Conservation (phyloP, 2,113 vertebrate species). For the Colistium nudipinnis region DNA sequence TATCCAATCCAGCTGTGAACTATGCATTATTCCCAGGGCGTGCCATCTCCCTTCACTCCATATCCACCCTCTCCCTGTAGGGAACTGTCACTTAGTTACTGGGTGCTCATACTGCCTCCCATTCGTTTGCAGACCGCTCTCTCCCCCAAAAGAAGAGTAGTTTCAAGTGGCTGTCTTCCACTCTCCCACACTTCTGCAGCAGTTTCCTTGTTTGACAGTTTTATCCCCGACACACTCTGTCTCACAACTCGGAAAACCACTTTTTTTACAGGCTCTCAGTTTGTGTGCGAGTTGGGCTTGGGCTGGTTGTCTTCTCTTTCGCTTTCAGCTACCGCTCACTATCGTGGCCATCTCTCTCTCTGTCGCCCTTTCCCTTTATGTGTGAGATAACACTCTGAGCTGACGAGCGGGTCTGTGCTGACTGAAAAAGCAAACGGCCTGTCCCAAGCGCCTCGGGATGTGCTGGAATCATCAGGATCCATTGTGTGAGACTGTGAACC, state of each 20-base stretch:
- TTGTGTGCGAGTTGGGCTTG: slow-evolving; percentile 46
- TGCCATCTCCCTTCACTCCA: slow-evolving; percentile 56
- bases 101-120: slow-evolving; percentile 56
- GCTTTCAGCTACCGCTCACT: background rate
- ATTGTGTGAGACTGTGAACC: slow-evolving; percentile 45
- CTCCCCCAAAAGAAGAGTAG: slow-evolving; percentile 40
- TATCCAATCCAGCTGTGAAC: slow-evolving; percentile 48
- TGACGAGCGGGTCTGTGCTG: slow-evolving; percentile 42
- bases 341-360: slow-evolving; percentile 18
- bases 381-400: slow-evolving; percentile 49
- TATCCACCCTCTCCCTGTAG: slow-evolving; percentile 63
- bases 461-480: slow-evolving; percentile 71
- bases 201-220: slow-evolving; percentile 72
- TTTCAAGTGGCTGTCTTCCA: slow-evolving; percentile 65
- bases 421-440: slow-evolving; percentile 50
- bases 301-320: slow-evolving; percentile 26
- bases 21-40: slow-evolving; percentile 60
- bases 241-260: slow-evolving; percentile 60
- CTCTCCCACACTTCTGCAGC: slow-evolving; percentile 61
- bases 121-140: slow-evolving; percentile 44
- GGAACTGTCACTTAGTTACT: slow-evolving; percentile 74
- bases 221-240: slow-evolving; percentile 66
- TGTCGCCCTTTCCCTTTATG: slow-evolving; percentile 29
- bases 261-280: slow-evolving; percentile 58
- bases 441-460: slow-evolving; percentile 42